Conservation (phyloP, 2,113 vertebrate genomes). For the Copsychus sechellarum region DNA sequence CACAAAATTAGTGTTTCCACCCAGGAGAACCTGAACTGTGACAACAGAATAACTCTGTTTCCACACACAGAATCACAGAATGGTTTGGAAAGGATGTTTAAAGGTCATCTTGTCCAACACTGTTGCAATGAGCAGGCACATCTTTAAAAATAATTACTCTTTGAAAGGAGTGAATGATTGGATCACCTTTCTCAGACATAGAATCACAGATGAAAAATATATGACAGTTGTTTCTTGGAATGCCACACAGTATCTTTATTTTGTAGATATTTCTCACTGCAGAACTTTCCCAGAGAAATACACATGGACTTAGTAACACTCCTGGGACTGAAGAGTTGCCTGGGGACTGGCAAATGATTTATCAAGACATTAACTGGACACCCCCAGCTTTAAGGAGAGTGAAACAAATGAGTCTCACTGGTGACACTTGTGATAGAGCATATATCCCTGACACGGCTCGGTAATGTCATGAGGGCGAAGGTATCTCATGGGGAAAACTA, state of each 20-base stretch:
- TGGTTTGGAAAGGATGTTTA: background rate
- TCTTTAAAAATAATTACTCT: background rate
- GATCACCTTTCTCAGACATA: background rate
- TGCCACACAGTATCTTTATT: background rate
- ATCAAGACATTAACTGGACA: background rate
- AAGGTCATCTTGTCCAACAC: background rate
- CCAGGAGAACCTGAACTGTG: too few species aligned
- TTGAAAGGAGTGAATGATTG: background rate
- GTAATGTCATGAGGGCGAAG: rapidly evolving
- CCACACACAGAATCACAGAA: background rate
- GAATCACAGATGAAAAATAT: background rate
- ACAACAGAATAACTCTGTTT: background rate
- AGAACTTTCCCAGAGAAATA: background rate
- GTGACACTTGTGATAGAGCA: background rate
- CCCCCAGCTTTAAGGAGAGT: background rate
- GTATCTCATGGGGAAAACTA: background rate
- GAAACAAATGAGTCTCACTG: background rate
- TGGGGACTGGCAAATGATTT: background rate
- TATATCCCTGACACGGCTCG: background rate
- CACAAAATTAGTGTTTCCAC: too few species aligned
- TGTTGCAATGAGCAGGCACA: background rate
- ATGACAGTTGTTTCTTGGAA: background rate
- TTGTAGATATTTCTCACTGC: rapidly evolving
- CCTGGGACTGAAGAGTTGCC: background rate
- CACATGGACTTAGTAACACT: background rate